These are phyloP conservation scores for Eutolmus rufibarbis DNA, from an alignment of 2,888 invertebrate genomes.

Conservation along the genomic window DNA sequence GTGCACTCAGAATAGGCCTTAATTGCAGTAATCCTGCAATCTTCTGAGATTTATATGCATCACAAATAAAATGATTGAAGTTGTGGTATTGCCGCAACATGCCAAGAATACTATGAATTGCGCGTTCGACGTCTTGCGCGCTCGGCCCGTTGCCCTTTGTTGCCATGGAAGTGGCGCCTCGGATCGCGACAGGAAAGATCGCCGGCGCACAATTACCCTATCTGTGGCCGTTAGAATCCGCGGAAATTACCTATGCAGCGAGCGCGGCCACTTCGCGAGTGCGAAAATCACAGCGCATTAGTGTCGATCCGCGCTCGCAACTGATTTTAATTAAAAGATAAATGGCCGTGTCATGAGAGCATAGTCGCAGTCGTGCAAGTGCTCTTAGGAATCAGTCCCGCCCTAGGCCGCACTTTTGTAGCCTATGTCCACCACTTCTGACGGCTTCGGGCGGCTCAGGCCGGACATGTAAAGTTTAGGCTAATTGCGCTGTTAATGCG, in stretches of 20 bases:
- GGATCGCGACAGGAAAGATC: slow-evolving; percentile 43
- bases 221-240: slow-evolving; percentile 15
- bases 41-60: slow-evolving; percentile 20
- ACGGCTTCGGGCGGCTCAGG: background rate
- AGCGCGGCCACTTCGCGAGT: background rate
- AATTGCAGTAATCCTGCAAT: slow-evolving; percentile 19
- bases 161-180: slow-evolving; percentile 23
- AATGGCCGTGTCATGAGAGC: slow-evolving; percentile 17
- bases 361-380: background rate
- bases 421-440: background rate
- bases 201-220: slow-evolving; percentile 45
- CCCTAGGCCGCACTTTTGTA: background rate
- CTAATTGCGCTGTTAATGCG: background rate
- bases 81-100: background rate
- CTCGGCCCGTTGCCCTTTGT: background rate
- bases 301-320: slow-evolving; percentile 39
- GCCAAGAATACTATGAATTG: slow-evolving; percentile 1
- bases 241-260: background rate
- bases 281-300: slow-evolving; percentile 42
- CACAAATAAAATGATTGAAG: slow-evolving; percentile 1
- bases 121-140: background rate
- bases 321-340: slow-evolving; percentile 46
- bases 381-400: background rate
- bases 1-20: background rate
- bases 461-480: background rate